These are phyloP conservation scores for Sardinella longiceps DNA, from an alignment of 2,797 vertebrate species.

Conservation along the genomic window DNA sequence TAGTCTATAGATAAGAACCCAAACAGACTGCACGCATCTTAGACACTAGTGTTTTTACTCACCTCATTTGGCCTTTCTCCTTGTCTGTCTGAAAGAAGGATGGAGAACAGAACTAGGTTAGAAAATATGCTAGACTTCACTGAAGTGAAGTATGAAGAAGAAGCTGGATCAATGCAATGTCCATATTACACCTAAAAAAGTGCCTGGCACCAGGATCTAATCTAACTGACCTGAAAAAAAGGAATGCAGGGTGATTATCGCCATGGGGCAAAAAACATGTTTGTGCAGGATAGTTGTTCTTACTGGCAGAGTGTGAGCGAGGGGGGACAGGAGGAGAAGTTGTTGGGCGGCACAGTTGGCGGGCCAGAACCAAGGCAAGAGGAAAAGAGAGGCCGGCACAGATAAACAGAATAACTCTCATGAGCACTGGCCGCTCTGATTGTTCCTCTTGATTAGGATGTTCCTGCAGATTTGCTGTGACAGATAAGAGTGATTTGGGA, in stretches of 20 bases:
- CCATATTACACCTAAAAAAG: not conserved
- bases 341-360: slow-evolving; percentile 50
- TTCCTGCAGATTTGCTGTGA: not conserved
- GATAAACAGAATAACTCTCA: slow-evolving; percentile 61
- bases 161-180: not conserved
- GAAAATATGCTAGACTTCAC: not conserved
- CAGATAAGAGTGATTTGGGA: not conserved
- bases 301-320: slow-evolving; percentile 31
- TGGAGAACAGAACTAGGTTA: not conserved
- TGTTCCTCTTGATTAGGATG: slow-evolving; percentile 34
- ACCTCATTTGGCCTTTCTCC: not conserved
- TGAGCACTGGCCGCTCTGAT: slow-evolving; percentile 44
- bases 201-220: not conserved
- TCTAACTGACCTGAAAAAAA: not conserved
- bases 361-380: slow-evolving; percentile 59
- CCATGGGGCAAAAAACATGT: not conserved
- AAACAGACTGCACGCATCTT: not conserved
- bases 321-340: slow-evolving; percentile 50
- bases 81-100: not conserved
- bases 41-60: not conserved
- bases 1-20: not conserved
- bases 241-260: not conserved
- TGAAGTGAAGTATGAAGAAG: too few relatives aligned
- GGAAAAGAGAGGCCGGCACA: slow-evolving; percentile 57
- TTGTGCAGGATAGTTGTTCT: slow-evolving; percentile 1